Base-by-base conservation (phyloP, 92 coral and sea anemone genomes). In the Parazoanthus atlanticus region DNA sequence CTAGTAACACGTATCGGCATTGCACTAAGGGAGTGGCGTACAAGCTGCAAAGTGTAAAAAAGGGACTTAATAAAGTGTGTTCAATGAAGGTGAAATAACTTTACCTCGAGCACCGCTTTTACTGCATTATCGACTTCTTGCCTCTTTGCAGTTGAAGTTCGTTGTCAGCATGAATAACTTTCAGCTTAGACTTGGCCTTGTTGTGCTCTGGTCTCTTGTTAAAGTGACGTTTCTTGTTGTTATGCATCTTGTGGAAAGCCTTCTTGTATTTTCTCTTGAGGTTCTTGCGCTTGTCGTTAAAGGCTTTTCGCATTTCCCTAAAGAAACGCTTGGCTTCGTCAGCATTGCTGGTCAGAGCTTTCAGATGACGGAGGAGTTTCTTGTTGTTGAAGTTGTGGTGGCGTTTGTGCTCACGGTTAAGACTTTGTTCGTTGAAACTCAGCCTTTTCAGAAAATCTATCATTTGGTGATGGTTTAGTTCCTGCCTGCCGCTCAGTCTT, bases 271-370 rank as follows among this genome's bases (percentile, higher is more conserved):
- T 43, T 43, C 47, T 43, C 4, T 43, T 43, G 4, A 43, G 47
- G 47, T 40, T 74, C 28, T 4, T 1, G 32, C 3, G 75, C 76
- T 82, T 82, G 3, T n/a, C 75, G 33, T 82, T 21, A 3, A 66
- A 25, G 28, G 33, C 86, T 56, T 80, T 80, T 64, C 41, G 43
- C 21, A 82, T 82, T 82, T 82, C 32, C 21, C 46, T 74, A 2
- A 84, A 84, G 87, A 70, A 69, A 29, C 61, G 78, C 30, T 46
- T 69, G 12, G 78, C 66, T 16, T 84, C 30, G 6, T 84, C 87
- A 13, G 32, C 36, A 8, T 28, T 70, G 36, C 1, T 70, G n/a
- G 41, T 41, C 25, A 84, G 8, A 9, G 78, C 56, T 33, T 83
- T 83, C 41, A 83, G 61, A 23, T 47, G 86, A 26, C 56, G 78